Evolutionary conservation across 2,113 vertebrate species (phyloP).

Genomic region (Periophthalmus modestus): DNA sequence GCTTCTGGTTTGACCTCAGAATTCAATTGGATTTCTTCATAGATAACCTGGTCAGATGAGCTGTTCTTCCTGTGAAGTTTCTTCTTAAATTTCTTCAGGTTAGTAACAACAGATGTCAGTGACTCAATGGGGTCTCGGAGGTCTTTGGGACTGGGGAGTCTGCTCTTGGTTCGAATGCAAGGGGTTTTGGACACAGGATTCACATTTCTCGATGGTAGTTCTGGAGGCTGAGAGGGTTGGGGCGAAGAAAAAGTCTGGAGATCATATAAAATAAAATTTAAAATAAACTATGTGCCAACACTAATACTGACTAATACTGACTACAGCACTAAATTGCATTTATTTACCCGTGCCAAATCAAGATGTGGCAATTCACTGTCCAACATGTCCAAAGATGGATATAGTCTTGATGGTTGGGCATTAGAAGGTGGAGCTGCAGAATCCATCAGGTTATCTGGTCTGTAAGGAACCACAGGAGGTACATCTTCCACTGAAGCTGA

Average conservation of each 20-base stretch:
- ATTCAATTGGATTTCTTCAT: constrained; percentile 25
- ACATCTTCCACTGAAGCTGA: not conserved
- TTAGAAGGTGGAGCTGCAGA: not conserved
- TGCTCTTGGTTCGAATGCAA: constrained; percentile 13
- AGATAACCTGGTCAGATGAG: constrained; percentile 21
- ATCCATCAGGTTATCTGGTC: constrained; percentile 9
- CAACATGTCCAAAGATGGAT: constrained; percentile 54
- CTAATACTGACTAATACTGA: too few relatives aligned
- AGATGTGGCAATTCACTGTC: not conserved
- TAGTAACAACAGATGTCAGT: constrained; percentile 34
- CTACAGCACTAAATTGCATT: not conserved
- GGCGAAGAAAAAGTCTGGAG: constrained; percentile 35
- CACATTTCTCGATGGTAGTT: constrained; percentile 37
- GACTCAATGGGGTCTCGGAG: constrained; percentile 1
- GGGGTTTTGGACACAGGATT: constrained; percentile 13
- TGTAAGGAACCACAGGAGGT: constrained; percentile 49
- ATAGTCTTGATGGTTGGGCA: constrained; percentile 38
- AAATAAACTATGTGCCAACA: not conserved
- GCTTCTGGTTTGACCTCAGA: not conserved
- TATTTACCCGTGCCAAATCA: constrained; percentile 42
- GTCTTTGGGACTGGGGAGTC: not conserved
- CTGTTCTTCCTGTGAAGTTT: constrained; percentile 59
- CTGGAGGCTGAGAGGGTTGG: constrained; percentile 37
- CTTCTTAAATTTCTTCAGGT: constrained; percentile 64
- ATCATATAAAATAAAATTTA: not conserved